These are phyloP conservation scores for Tragelaphus imberbis DNA, from an alignment of 2,113 vertebrate species.

Conservation along the genomic window DNA sequence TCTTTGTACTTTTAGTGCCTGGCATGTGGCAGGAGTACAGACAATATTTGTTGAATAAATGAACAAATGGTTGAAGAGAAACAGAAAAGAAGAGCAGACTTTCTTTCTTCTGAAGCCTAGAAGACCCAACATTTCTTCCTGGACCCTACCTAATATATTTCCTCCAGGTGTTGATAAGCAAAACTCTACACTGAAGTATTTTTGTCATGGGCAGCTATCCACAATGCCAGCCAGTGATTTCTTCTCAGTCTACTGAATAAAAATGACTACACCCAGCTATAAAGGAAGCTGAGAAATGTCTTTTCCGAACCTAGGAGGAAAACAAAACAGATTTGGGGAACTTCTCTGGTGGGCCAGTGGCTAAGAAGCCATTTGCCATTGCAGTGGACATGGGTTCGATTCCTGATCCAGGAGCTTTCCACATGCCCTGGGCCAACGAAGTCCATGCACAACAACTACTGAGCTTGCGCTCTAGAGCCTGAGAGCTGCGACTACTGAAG, in stretches of 20 bases:
- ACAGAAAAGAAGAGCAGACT: not conserved
- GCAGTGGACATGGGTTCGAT: not conserved
- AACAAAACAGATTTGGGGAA: not conserved
- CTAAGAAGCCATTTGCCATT: not conserved
- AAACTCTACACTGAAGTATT: conserved; percentile 4
- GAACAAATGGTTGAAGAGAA: not conserved
- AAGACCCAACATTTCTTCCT: not conserved
- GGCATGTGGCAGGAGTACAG: not conserved
- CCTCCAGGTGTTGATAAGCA: not conserved
- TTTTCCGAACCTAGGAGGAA: not conserved
- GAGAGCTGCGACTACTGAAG: not conserved
- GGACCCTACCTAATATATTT: not conserved
- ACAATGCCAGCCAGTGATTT: not conserved
- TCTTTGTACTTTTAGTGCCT: not conserved
- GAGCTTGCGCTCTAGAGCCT: not conserved
- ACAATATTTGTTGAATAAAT: not conserved
- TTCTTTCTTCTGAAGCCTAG: not conserved
- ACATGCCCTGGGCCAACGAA: not conserved
- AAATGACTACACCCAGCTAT: not conserved
- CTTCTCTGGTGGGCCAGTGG: not conserved
- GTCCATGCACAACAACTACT: not conserved
- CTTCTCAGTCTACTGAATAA: not conserved
- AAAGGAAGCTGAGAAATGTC: not conserved
- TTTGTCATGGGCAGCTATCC: not conserved
- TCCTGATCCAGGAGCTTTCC: not conserved